Percentiles rank a stretch among this genome's conserved stretches.
Conservation (phyloP, 2,113 vertebrate genomes). For the Recurvirostra avosetta region DNA sequence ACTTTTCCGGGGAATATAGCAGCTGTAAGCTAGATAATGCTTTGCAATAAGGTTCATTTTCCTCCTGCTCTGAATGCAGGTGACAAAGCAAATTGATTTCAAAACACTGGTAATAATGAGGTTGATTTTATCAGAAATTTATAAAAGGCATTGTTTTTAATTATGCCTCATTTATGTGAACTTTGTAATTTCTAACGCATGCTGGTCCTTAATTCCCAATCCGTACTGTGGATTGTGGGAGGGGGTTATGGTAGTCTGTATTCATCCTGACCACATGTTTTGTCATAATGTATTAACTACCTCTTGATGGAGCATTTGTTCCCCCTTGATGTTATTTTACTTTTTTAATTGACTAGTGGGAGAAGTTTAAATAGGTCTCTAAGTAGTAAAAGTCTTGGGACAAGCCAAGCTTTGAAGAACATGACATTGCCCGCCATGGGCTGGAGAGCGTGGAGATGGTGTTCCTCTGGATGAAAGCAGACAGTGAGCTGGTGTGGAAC, state of each 20-base stretch:
- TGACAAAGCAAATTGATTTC: neutral
- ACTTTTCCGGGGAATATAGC: neutral
- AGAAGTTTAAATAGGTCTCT: neutral
- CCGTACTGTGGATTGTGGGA: neutral
- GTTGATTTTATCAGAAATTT: neutral
- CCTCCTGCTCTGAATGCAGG: neutral
- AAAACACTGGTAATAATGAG: neutral
- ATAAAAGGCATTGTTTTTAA: neutral
- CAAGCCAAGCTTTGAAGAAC: neutral
- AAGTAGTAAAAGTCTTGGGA: neutral
- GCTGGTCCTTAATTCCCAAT: neutral
- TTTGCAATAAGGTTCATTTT: neutral
- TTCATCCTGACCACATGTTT: neutral
- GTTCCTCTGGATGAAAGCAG: neutral
- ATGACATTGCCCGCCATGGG: fast-evolving
- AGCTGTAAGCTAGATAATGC: neutral
- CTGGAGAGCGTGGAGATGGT: neutral
- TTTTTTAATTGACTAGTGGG: neutral
- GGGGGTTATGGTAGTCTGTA: neutral
- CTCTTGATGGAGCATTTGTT: neutral
- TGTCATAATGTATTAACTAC: neutral
- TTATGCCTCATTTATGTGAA: neutral
- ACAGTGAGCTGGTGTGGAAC: neutral
- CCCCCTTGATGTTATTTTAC: neutral
- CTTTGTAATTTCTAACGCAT: neutral